Conservation (phyloP, 2,888 invertebrate genomes). For the Agyllia agylla region DNA sequence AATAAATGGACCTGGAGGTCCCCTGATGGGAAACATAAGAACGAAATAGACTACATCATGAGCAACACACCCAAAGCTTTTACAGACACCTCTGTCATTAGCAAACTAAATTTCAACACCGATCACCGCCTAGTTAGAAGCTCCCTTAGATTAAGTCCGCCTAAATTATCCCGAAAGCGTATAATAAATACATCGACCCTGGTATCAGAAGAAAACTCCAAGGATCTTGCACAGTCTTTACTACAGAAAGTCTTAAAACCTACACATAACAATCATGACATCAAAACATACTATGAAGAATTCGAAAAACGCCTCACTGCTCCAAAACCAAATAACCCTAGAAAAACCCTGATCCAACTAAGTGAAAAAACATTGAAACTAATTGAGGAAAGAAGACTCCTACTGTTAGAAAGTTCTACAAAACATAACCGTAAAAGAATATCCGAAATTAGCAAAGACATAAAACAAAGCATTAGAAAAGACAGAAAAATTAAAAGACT, state of each 20-base stretch:
- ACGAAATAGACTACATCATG: slow-evolving; percentile 4
- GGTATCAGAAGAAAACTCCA: background rate
- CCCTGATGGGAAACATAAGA: background rate
- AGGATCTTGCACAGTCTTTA: background rate
- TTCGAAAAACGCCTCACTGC: background rate
- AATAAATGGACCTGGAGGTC: slow-evolving; percentile 15
- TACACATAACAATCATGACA: no score
- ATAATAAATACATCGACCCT: background rate
- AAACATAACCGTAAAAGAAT: slow-evolving; percentile 16
- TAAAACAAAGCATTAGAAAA: slow-evolving; percentile 61
- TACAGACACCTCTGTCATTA: background rate
- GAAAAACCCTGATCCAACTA: background rate
- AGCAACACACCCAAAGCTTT: background rate
- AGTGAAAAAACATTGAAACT: slow-evolving; percentile 12
- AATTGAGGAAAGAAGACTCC: slow-evolving; percentile 44
- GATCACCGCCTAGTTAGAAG: slow-evolving; percentile 5
- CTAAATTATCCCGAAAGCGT: background rate
- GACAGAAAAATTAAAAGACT: slow-evolving; percentile 49
- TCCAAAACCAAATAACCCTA: background rate
- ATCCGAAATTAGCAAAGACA: slow-evolving; percentile 63
- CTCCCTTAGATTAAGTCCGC: background rate
- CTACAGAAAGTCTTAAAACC: no score
- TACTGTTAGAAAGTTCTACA: background rate
- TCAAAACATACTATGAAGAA: no score
- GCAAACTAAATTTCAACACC: background rate